Conservation (phyloP, 2,113 vertebrate species). For the Chaetodon trifascialis region DNA sequence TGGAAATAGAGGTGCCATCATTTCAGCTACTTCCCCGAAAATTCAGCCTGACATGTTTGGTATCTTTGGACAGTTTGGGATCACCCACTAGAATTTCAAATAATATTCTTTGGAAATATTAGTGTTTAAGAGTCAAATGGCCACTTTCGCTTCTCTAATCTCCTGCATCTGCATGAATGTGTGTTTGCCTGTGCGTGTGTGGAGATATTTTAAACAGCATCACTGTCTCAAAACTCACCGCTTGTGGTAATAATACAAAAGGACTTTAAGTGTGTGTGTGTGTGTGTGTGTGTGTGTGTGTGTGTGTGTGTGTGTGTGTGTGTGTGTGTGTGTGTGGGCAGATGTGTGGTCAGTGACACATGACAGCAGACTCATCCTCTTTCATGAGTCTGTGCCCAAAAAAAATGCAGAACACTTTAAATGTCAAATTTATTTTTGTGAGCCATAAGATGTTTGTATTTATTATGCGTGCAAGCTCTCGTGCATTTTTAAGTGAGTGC, state of each 20-base stretch:
- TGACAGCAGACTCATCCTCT: constrained; percentile 53
- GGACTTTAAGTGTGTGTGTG: constrained; percentile 5
- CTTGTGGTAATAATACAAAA: constrained; percentile 31
- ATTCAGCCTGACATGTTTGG: too few species aligned
- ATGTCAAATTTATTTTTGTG: constrained; percentile 34
- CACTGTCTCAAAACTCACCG: background rate
- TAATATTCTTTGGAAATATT: background rate
- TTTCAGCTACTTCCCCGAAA: background rate
- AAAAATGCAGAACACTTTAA: constrained; percentile 11
- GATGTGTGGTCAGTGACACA: constrained; percentile 50
- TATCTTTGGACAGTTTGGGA: background rate
- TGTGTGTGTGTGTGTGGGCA: constrained; percentile 11
- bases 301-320: constrained; percentile 28
- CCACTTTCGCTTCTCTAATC: background rate
- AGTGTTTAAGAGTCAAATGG: background rate
- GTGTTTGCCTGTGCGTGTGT: background rate
- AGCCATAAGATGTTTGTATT: background rate
- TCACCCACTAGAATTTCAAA: background rate
- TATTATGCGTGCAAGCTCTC: background rate
- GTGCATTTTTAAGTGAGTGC: background rate
- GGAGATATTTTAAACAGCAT: constrained; percentile 18
- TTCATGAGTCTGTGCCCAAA: constrained; percentile 33
- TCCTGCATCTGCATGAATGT: background rate
- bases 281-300: too few species aligned
- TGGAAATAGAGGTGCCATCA: background rate